Percentiles rank a stretch among this genome's conserved stretches.
Conservation (phyloP, 2,888 invertebrate species). For the Eilema depressum region DNA sequence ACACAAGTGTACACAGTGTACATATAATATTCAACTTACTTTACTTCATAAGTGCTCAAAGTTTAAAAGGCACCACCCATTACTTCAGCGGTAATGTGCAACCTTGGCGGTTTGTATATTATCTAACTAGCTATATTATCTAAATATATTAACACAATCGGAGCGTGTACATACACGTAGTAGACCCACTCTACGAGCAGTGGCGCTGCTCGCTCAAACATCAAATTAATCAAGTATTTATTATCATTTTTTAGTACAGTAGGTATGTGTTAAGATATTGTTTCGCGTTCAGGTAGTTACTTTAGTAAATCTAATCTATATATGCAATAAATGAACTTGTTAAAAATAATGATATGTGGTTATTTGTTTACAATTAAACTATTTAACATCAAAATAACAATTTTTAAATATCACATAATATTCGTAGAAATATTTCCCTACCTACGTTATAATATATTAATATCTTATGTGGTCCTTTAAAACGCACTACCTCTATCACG, state of each 20-base stretch:
- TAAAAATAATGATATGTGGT: slow-evolving; percentile 84
- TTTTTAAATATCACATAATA: slow-evolving; percentile 85
- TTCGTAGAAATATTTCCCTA: slow-evolving; percentile 74
- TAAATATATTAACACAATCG: slow-evolving; percentile 28
- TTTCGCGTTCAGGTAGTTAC: slow-evolving; percentile 35
- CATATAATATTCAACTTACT: slow-evolving; percentile 32
- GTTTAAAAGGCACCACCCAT: slow-evolving; percentile 37
- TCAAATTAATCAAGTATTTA: slow-evolving; percentile 22
- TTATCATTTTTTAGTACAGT: slow-evolving; percentile 39
- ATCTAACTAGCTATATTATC: slow-evolving; percentile 19
- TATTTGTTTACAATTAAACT: slow-evolving; percentile 77
- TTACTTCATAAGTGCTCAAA: slow-evolving; percentile 48
- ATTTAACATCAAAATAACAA: slow-evolving; percentile 80
- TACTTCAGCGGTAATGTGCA: slow-evolving; percentile 32
- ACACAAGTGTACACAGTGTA: slow-evolving; percentile 50
- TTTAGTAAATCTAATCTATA: slow-evolving; percentile 47
- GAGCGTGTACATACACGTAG: slow-evolving; percentile 20
- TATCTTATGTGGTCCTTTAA: slow-evolving; percentile 72
- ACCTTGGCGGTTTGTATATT: slow-evolving; percentile 27
- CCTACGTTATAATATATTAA: slow-evolving; percentile 76
- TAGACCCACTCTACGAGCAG: slow-evolving; percentile 21
- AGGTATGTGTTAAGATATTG: slow-evolving; percentile 27
- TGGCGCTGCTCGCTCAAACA: slow-evolving; percentile 26
- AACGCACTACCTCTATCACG: slow-evolving; percentile 70
- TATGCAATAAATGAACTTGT: slow-evolving; percentile 63